Evolutionary conservation across 2,113 vertebrate species (phyloP).

Genomic region (Orientallactaga bullata): DNA sequence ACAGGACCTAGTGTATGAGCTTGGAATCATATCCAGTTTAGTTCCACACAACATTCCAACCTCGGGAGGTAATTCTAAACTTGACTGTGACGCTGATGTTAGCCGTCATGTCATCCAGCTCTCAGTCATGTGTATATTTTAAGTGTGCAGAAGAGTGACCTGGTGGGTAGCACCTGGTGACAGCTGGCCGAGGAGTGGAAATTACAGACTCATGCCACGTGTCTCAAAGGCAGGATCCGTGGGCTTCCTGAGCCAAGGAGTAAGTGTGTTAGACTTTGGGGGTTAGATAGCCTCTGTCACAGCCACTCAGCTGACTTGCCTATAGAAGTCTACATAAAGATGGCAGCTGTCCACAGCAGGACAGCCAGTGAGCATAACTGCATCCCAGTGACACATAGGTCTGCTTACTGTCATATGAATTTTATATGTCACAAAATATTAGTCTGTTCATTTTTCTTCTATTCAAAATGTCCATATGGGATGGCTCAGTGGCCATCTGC

Average conservation of each 20-base stretch:
- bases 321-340: too few relatives aligned
- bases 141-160: constrained; percentile 34
- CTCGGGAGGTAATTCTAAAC: constrained; percentile 36
- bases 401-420: not conserved
- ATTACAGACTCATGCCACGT: not conserved
- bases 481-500: too few relatives aligned
- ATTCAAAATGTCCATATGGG: constrained; percentile 27
- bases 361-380: not conserved
- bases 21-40: constrained; percentile 39
- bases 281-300: not conserved
- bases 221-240: not conserved
- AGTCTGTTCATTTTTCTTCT: not conserved
- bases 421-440: constrained; percentile 8
- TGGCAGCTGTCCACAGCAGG: not conserved
- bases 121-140: constrained; percentile 42
- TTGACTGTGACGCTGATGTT: not conserved
- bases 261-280: not conserved
- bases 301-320: not conserved
- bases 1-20: not conserved
- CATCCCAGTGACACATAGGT: constrained; percentile 17
- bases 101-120: not conserved
- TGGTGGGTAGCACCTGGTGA: not conserved
- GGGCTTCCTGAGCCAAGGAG: not conserved
- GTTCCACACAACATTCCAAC: constrained; percentile 69
- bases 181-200: not conserved